phyloP scores from a whole-genome alignment of 2,888 invertebrate genomes.

The Atherix ibis region DNA sequence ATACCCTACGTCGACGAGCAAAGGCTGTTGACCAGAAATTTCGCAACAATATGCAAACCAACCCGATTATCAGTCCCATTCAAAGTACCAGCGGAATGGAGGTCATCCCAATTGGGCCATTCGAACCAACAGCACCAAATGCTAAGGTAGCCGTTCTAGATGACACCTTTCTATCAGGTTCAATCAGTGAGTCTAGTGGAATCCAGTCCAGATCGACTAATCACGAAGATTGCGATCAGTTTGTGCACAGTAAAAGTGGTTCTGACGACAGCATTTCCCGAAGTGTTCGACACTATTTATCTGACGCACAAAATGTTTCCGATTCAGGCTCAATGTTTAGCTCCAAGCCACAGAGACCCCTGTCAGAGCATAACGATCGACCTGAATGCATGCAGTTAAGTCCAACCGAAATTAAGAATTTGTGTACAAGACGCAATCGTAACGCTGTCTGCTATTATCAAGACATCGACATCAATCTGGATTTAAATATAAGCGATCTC shows the following conservation, averaged over 20 bases:
- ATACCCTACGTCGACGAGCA: conserved; percentile 3
- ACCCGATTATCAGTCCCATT: conserved; percentile 11
- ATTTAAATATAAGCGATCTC: conserved; percentile 16
- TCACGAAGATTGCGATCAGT: too few relatives aligned
- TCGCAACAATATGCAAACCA: conserved; percentile 1
- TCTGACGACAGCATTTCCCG: background rate
- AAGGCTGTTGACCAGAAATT: too few relatives aligned
- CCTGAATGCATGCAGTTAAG: conserved; percentile 3
- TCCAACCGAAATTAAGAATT: conserved; percentile 20
- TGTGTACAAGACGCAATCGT: conserved; percentile 28
- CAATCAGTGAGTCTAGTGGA: background rate
- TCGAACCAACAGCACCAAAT: conserved; percentile 14
- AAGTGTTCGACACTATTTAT: too few relatives aligned
- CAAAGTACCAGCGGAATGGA: conserved; percentile 10
- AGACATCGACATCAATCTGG: conserved; percentile 2
- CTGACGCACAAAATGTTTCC: too few relatives aligned
- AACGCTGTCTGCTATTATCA: conserved; percentile 21
- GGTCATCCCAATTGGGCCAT: too few relatives aligned
- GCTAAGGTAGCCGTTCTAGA: conserved; percentile 30
- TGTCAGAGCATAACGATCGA: background rate
- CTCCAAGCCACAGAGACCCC: background rate
- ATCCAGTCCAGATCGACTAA: background rate
- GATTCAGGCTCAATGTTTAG: background rate
- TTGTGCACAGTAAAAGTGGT: too few relatives aligned
- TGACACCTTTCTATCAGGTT: conserved; percentile 30